Evolutionary conservation across 2,113 vertebrate genomes (phyloP), one percentile per base, ranked within the genome.

Genomic region (Barnardius zonarius): DNA sequence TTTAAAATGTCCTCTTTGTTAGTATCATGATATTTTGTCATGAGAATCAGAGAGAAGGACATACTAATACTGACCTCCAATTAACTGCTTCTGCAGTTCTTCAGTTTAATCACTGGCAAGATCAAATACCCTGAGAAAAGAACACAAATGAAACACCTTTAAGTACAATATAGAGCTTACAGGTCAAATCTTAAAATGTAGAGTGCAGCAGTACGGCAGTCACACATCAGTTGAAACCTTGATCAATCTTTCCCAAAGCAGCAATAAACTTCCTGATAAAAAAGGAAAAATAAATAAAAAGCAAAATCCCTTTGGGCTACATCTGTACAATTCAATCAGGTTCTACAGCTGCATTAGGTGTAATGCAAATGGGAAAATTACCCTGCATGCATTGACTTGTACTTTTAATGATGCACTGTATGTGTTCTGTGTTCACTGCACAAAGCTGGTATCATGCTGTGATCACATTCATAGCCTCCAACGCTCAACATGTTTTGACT

Each of bases 131-230:
- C 1, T 3, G 8, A 25, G 4, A 80, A 74, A 61, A 30, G 19
- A 64, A 33, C 27, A 27, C 9, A 51, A 76, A 41, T 27, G 6
- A 54, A 80, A 37, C 22, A 24, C 16, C 10, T 59, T 43, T 19
- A 79, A 55, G 20, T 31, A 39, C 6, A 43, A 35, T 11, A 31
- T 5, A n/a, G 0, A 73, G 33, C 18, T 22, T 15, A 31, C 33
- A 52, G 35, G 67, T 11, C 9, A 86, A 66, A n/a, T 11, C 16
- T 9, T 28, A 41, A 61, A 41, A 27, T 11, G 11, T 1, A 16
- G 8, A n/a, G 6, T 8, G 2, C 3, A 4, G 11, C 1, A 2
- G 16, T 49, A 31, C 2, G 5, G 8, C 1, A 4, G 13, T 17
- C 0, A 0, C 2, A 17, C 2, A 28, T 33, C 28, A 7, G 4